Evolutionary conservation across 2,888 invertebrate species (phyloP).

Genomic region (Tigriopus californicus): DNA sequence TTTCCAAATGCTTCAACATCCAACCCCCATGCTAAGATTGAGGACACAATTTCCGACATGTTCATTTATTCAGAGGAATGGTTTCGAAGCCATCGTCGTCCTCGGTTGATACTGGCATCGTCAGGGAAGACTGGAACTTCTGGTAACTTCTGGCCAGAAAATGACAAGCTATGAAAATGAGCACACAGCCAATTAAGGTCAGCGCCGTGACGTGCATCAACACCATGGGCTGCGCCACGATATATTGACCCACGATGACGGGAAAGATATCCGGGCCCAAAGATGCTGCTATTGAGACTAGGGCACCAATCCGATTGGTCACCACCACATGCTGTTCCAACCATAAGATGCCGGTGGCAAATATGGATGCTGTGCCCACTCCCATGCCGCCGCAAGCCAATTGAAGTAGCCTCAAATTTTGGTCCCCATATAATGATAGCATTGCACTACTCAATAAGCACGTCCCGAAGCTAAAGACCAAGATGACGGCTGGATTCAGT

Average conservation of each 20-base stretch:
- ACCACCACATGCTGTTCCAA: background rate
- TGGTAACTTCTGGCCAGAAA: too few species aligned
- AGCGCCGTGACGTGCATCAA: background rate
- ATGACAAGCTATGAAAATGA: background rate
- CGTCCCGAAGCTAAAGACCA: background rate
- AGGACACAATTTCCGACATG: too few species aligned
- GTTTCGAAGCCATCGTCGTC: too few species aligned
- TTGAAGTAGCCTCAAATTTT: background rate
- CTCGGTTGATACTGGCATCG: too few species aligned
- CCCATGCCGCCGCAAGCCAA: background rate
- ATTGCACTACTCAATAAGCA: background rate
- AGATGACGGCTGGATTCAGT: background rate
- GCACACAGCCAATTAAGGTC: background rate
- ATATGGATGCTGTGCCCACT: background rate
- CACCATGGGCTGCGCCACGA: background rate
- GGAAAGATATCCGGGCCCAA: background rate
- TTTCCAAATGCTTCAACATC: too few species aligned
- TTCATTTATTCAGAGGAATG: too few species aligned
- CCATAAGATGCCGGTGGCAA: background rate
- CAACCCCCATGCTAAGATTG: too few species aligned
- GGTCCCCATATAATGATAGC: background rate
- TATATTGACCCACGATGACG: background rate
- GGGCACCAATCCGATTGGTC: background rate
- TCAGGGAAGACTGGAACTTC: too few species aligned
- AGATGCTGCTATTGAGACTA: background rate